Percentiles rank a stretch among this genome's conserved stretches.
Evolutionary conservation across 1,140 invertebrate species (phyloP).

Genomic region (Manduca sexta): DNA sequence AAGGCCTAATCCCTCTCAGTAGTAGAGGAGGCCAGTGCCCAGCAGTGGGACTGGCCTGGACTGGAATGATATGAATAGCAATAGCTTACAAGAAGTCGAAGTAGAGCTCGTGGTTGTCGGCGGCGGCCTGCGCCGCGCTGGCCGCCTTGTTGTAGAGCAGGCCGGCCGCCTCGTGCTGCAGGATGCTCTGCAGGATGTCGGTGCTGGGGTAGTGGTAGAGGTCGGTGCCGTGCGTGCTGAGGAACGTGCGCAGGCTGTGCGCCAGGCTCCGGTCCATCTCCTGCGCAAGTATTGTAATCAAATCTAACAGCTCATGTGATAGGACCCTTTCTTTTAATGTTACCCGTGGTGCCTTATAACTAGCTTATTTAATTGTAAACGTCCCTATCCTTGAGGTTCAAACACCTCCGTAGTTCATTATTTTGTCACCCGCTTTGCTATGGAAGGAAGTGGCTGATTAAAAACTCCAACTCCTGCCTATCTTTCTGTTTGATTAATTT

Average conservation of each 20-base stretch:
- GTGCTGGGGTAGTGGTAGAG: constrained; percentile 51
- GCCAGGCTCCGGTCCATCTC: constrained; percentile 38
- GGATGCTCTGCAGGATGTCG: constrained; percentile 54
- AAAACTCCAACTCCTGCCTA: no score
- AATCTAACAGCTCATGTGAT: no score
- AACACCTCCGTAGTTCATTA: no score
- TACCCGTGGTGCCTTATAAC: no score
- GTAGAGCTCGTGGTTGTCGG: constrained; percentile 52
- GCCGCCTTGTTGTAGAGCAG: constrained; percentile 45
- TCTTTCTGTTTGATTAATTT: no score
- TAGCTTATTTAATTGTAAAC: no score
- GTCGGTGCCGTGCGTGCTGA: constrained; percentile 50
- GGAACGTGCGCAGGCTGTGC: constrained; percentile 34
- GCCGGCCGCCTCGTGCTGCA: constrained; percentile 52
- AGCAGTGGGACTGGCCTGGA: no score
- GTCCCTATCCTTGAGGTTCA: no score
- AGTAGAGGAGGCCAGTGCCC: no score
- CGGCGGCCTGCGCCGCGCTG: constrained; percentile 36
- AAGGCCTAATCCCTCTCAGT: no score
- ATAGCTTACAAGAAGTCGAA: constrained; percentile 67
- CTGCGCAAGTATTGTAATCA: constrained; percentile 25
- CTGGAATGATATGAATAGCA: constrained; percentile 13
- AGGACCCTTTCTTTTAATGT: no score
- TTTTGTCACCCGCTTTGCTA: no score
- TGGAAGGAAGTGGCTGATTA: background rate